Evolutionary conservation across 1,140 invertebrate species (phyloP), one percentile per base, ranked within the genome.

Genomic region (Rhopalosiphum padi): DNA sequence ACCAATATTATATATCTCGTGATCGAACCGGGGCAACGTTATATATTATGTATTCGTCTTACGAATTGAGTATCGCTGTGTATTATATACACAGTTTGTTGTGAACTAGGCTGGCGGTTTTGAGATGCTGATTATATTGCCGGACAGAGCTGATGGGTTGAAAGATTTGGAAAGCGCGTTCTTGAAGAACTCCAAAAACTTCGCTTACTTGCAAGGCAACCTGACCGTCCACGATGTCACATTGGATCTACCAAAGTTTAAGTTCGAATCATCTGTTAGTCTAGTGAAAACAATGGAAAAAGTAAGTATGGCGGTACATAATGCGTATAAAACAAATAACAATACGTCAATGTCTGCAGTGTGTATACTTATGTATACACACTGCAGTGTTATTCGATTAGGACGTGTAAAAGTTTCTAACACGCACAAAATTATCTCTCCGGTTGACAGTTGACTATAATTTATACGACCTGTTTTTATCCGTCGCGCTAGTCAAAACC

Each of bases 191-290:
- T 48, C 68, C 11, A 51, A 30, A 83, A 46, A 48, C 15, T 92
- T 92, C 41, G 46, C 46, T 21, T 15, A 11, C 9, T 37, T 92
- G n/a, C n/a, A 51, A 3, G 43, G 30, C 9, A 92, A 92, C 7
- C 18, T 92, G 18, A 92, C 90, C 21, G 35, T 51, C 7, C 68
- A 92, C 21, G 11, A 92, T 15, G 90, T 92, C n/a, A 21, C 48
- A 9, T 37, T 92, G n/a, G 41, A 25, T 37, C 0, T 92, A 25
- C 90, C 68, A 15, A 83, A 83, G 68, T 92, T 92, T 37, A 48
- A 92, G 11, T 92, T 82, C 46, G 90, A 92, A 83, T 92, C 90
- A 2, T 77, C 83, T 1, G n/a, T 92, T 22, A 51, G 37, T 37
- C 68, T 92, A 9, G 9, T 83, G 35, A 37, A 92, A 35, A 48